phyloP scores from a whole-genome alignment of 2,113 vertebrate species.

The Heterochromis multidens region DNA sequence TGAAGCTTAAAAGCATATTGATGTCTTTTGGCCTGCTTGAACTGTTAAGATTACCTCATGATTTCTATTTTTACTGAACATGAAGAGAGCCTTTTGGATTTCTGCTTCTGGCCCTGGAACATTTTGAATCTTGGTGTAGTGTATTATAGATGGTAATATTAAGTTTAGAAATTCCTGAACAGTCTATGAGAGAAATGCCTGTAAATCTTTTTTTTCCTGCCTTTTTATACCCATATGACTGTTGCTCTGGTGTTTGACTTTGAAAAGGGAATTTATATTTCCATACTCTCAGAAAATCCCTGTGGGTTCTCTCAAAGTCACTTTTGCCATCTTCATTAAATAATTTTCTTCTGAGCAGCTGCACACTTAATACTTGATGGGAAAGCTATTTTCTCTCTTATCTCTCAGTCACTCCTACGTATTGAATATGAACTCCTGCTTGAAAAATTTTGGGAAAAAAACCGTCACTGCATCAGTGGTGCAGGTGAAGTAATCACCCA shows the following conservation, averaged over 20 bases:
- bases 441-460: background rate
- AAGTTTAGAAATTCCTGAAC: background rate
- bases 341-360: constrained; percentile 46
- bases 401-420: background rate
- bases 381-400: constrained; percentile 12
- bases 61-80: background rate
- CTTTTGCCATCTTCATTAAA: constrained; percentile 50
- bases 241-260: constrained; percentile 13
- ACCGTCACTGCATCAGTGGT: background rate
- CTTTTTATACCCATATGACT: background rate
- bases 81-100: background rate
- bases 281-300: constrained; percentile 7
- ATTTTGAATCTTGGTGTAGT: background rate
- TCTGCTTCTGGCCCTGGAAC: background rate
- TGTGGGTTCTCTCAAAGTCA: constrained; percentile 48
- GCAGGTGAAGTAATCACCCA: background rate
- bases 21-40: background rate
- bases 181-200: background rate
- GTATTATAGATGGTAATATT: background rate
- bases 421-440: background rate
- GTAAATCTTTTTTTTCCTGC: background rate
- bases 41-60: background rate
- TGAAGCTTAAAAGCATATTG: background rate
- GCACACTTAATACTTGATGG: constrained; percentile 50
- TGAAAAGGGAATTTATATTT: constrained; percentile 22